phyloP scores from a whole-genome alignment of 1,140 invertebrate species.

The Amyelois transitella region DNA sequence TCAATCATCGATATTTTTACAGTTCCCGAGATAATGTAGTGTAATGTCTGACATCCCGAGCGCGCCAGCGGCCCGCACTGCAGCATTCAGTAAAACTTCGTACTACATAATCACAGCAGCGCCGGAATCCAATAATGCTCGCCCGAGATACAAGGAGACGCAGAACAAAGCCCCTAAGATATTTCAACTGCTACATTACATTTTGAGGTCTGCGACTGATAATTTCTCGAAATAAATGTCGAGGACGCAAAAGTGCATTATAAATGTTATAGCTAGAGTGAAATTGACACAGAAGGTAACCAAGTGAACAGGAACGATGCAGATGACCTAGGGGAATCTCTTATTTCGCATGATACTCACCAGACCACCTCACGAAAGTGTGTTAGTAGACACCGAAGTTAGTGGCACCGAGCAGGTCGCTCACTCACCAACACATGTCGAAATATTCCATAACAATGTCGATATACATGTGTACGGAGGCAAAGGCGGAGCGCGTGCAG shows the following conservation, averaged over 20 bases:
- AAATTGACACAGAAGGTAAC: not conserved
- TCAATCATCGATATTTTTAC: constrained; percentile 46
- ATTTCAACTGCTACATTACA: constrained; percentile 3
- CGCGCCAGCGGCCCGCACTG: not conserved
- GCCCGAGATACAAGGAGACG: not conserved
- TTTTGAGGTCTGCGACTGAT: too few species aligned
- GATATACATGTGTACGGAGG: constrained; percentile 26
- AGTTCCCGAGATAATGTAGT: constrained; percentile 18
- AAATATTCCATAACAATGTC: constrained; percentile 59
- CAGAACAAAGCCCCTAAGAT: not conserved
- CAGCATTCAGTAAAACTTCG: not conserved
- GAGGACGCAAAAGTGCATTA: too few species aligned
- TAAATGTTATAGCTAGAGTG: too few species aligned
- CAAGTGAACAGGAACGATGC: not conserved
- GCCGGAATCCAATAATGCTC: not conserved
- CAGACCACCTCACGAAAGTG: constrained; percentile 15
- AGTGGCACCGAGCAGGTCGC: constrained; percentile 30
- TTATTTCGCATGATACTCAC: constrained; percentile 23
- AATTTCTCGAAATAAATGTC: too few species aligned
- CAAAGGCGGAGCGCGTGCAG: constrained; percentile 31
- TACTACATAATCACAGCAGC: not conserved
- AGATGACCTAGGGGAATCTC: not conserved
- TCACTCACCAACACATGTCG: constrained; percentile 70
- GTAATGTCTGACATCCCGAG: constrained; percentile 1
- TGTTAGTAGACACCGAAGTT: constrained; percentile 35